phyloP scores from a whole-genome alignment of 2,888 invertebrate genomes.

The Parascotia fuliginaria region DNA sequence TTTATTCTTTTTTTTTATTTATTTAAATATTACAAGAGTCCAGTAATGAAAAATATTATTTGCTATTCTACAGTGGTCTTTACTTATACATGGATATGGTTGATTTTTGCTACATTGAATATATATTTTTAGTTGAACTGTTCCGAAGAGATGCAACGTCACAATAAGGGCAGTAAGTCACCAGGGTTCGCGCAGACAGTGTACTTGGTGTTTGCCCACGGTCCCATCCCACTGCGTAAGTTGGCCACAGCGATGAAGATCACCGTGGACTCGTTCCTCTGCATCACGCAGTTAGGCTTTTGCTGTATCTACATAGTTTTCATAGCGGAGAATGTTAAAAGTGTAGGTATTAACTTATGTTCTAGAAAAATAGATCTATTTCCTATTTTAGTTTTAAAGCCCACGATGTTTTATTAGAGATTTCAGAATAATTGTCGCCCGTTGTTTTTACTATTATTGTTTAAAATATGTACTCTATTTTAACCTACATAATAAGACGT shows the following conservation, averaged over 20 bases:
- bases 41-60: too few relatives aligned
- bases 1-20: too few relatives aligned
- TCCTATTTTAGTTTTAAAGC: too few relatives aligned
- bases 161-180: conserved; percentile 83
- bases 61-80: neutral
- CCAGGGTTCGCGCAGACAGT: conserved; percentile 94
- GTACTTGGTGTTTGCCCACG: conserved; percentile 91
- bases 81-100: too few relatives aligned
- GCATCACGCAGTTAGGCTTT: conserved; percentile 98
- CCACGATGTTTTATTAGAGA: too few relatives aligned
- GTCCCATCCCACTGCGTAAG: conserved; percentile 87
- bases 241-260: conserved; percentile 88
- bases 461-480: too few relatives aligned
- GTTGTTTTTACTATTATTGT: too few relatives aligned
- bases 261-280: conserved; percentile 93
- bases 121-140: conserved; percentile 87
- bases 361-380: too few relatives aligned
- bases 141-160: conserved; percentile 88
- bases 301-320: conserved; percentile 99
- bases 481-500: too few relatives aligned
- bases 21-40: too few relatives aligned
- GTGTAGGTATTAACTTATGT: conserved; percentile 84
- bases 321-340: conserved; percentile 93
- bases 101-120: too few relatives aligned
- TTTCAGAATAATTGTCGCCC: too few relatives aligned